Evolutionary conservation across 2,113 vertebrate species (phyloP).

Genomic region (Callospermophilus lateralis): DNA sequence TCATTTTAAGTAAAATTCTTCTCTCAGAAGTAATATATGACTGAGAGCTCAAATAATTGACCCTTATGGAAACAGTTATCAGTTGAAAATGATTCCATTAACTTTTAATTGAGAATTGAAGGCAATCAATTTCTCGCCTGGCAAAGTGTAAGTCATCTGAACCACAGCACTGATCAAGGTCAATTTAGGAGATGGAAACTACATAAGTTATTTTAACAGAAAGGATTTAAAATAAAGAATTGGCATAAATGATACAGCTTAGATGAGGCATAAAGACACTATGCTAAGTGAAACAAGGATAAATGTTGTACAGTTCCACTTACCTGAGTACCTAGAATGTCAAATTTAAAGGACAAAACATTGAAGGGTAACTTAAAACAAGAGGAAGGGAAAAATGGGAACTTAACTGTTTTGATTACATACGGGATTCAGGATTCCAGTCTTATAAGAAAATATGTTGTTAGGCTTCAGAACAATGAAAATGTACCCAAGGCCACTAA

Average conservation of each 20-base stretch:
- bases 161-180: background rate
- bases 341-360: background rate
- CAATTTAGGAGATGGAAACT: background rate
- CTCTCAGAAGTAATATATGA: background rate
- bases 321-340: background rate
- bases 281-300: background rate
- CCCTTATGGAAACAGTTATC: background rate
- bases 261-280: background rate
- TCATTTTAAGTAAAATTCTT: background rate
- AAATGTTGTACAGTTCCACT: background rate
- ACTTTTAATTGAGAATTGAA: slow-evolving; percentile 21
- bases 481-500: too few species aligned
- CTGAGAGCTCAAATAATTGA: background rate
- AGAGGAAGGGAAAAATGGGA: rapidly evolving
- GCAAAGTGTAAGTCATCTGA: background rate
- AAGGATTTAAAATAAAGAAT: background rate
- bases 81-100: slow-evolving; percentile 17
- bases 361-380: background rate
- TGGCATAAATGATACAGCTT: background rate
- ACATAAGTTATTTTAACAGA: background rate
- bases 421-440: background rate
- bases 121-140: background rate
- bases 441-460: background rate
- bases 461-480: too few species aligned
- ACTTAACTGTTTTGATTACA: background rate